Conservation (phyloP, 1,140 invertebrate genomes). For the Drosophila punjabiensis region DNA sequence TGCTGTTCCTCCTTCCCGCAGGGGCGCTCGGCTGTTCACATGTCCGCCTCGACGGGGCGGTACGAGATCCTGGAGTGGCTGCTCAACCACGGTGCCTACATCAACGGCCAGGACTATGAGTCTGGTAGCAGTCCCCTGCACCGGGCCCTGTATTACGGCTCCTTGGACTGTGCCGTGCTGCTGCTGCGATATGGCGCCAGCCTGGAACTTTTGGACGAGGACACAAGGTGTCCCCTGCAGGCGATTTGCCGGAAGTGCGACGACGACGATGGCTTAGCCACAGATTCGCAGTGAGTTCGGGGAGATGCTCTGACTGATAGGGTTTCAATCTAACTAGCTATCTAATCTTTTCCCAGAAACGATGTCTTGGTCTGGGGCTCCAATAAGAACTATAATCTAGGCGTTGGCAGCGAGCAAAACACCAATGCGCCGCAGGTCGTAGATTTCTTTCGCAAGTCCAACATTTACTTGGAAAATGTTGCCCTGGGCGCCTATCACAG, state of each 20-base stretch:
- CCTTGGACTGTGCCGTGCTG: constrained; percentile 87
- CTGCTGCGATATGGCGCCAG: constrained; percentile 86
- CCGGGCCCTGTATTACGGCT: constrained; percentile 89
- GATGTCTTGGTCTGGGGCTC: constrained; percentile 90
- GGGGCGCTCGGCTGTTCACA: constrained; percentile 88
- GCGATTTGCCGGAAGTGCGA: constrained; percentile 71
- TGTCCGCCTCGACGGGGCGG: constrained; percentile 89
- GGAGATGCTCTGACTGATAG: not conserved
- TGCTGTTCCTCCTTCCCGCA: constrained; percentile 37
- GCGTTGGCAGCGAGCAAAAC: constrained; percentile 82
- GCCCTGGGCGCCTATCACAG: constrained; percentile 89
- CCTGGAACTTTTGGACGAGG: constrained; percentile 72
- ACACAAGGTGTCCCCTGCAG: constrained; percentile 72
- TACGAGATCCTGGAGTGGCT: constrained; percentile 89
- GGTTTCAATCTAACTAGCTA: not conserved
- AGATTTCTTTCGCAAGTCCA: constrained; percentile 78
- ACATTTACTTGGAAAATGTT: constrained; percentile 85
- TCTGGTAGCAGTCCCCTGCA: constrained; percentile 91
- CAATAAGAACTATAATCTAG: constrained; percentile 91
- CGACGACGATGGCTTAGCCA: constrained; percentile 17
- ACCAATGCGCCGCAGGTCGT: constrained; percentile 71
- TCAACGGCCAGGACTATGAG: constrained; percentile 88
- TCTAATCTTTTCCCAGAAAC: constrained; percentile 37
- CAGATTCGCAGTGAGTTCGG: constrained; percentile 53
- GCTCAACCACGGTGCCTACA: constrained; percentile 86